A percentile compares a stretch with the other conserved stretches of the same genome.
These are phyloP conservation scores for Bombus cullumanus DNA, from an alignment of 1,140 invertebrate species.

Conservation along the genomic window DNA sequence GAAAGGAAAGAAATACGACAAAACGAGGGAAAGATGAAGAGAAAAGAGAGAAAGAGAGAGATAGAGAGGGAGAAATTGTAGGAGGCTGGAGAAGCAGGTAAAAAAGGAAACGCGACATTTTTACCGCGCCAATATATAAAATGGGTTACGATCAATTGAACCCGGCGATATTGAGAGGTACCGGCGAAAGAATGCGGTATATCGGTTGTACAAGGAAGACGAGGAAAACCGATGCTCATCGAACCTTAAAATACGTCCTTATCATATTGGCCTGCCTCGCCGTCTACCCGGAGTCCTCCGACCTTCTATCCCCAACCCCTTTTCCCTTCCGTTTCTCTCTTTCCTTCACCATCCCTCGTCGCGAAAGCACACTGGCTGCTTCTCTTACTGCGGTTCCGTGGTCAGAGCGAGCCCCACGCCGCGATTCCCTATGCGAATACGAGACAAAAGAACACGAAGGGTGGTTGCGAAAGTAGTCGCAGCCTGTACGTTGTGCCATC, in stretches of 20 bases:
- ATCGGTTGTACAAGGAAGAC: constrained; percentile 41
- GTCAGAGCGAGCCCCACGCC: too few species aligned
- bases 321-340: not conserved
- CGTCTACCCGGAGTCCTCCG: not conserved
- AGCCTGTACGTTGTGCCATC: not conserved
- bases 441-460: too few species aligned
- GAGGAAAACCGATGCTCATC: constrained; percentile 65
- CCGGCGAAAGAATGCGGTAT: constrained; percentile 55
- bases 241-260: constrained; percentile 71
- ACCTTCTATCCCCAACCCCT: not conserved
- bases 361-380: too few species aligned
- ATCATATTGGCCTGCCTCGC: constrained; percentile 62
- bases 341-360: not conserved
- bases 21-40: not conserved
- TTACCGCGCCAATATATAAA: constrained; percentile 68
- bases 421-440: too few species aligned
- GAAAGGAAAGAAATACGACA: not conserved
- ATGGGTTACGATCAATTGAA: constrained; percentile 71
- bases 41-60: not conserved
- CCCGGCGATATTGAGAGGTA: constrained; percentile 65
- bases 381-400: too few species aligned
- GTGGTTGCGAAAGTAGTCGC: constrained; percentile 1
- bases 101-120: constrained; percentile 65
- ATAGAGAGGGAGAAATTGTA: not conserved
- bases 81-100: not conserved